phyloP scores from a whole-genome alignment of 2,888 invertebrate genomes.

The Himalopsyche japonica region DNA sequence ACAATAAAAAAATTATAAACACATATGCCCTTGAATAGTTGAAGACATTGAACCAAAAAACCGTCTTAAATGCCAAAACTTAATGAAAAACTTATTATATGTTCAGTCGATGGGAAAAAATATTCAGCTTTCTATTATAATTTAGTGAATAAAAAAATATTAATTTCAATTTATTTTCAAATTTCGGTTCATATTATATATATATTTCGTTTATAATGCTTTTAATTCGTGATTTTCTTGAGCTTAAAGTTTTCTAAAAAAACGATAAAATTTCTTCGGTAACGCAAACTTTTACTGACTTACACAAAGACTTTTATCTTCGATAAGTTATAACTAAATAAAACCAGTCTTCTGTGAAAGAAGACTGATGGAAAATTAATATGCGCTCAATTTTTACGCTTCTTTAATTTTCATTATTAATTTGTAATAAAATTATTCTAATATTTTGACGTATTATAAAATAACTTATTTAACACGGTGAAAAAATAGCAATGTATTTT shows the following conservation, averaged over 20 bases:
- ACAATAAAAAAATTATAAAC: too few species aligned
- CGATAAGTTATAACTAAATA: neutral
- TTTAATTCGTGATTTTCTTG: neutral
- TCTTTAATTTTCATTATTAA: neutral
- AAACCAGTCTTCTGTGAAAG: neutral
- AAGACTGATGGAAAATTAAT: neutral
- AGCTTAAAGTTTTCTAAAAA: neutral
- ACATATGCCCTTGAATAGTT: too few species aligned
- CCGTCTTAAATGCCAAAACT: too few species aligned
- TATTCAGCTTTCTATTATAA: too few species aligned
- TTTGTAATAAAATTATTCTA: neutral
- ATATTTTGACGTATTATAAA: neutral
- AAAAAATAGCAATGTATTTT: too few species aligned
- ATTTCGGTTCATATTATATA: too few species aligned
- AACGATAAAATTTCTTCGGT: neutral
- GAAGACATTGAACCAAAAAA: too few species aligned
- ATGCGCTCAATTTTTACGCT: neutral
- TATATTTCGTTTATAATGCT: neutral
- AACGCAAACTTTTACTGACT: neutral
- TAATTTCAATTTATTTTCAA: too few species aligned
- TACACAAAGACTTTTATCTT: neutral
- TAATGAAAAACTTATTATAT: too few species aligned
- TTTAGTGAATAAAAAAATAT: too few species aligned
- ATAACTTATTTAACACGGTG: too few species aligned
- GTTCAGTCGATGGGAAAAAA: too few species aligned